Percentiles rank a stretch among this genome's conserved stretches.
Evolutionary conservation across 2,113 vertebrate genomes (phyloP).

Genomic region (Epinephelus fuscoguttatus): DNA sequence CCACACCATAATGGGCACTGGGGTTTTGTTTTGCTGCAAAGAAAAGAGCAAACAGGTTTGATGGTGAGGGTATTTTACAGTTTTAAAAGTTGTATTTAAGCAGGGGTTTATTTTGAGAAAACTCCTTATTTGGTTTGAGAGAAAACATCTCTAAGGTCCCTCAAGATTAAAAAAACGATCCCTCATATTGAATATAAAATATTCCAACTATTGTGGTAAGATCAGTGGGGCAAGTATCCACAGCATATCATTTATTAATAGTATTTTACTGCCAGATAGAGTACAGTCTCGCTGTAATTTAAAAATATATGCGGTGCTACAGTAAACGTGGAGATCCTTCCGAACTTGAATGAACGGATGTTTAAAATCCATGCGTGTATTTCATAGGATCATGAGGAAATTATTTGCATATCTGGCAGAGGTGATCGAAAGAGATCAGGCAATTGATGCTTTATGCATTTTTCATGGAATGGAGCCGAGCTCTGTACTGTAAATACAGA

Average conservation of each 20-base stretch:
- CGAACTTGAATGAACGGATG: constrained; percentile 24
- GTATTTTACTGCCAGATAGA: constrained; percentile 49
- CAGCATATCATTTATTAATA: constrained; percentile 69
- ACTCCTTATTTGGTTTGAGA: constrained; percentile 43
- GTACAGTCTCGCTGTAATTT: constrained; percentile 35
- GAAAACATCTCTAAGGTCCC: not conserved
- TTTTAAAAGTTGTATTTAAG: constrained; percentile 33
- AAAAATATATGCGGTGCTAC: constrained; percentile 37
- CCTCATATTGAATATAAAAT: constrained; percentile 35
- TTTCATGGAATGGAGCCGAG: constrained; percentile 61
- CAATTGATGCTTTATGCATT: constrained; percentile 67
- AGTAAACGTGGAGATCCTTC: constrained; percentile 35
- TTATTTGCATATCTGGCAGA: constrained; percentile 33
- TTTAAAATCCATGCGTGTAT: constrained; percentile 47
- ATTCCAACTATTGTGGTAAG: constrained; percentile 40
- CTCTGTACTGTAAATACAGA: constrained; percentile 67
- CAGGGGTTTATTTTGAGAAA: constrained; percentile 33
- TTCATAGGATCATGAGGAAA: constrained; percentile 23
- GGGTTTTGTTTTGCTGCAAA: constrained; percentile 29
- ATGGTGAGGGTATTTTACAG: not conserved
- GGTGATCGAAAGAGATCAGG: constrained; percentile 39
- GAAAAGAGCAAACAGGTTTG: constrained; percentile 33
- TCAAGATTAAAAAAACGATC: constrained; percentile 30
- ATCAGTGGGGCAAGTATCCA: constrained; percentile 58
- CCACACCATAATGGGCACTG: constrained; percentile 9